Percentiles rank a stretch among this genome's conserved stretches.
Evolutionary conservation across 2,888 invertebrate genomes (phyloP).

Genomic region (Sminthurinus aureus): DNA sequence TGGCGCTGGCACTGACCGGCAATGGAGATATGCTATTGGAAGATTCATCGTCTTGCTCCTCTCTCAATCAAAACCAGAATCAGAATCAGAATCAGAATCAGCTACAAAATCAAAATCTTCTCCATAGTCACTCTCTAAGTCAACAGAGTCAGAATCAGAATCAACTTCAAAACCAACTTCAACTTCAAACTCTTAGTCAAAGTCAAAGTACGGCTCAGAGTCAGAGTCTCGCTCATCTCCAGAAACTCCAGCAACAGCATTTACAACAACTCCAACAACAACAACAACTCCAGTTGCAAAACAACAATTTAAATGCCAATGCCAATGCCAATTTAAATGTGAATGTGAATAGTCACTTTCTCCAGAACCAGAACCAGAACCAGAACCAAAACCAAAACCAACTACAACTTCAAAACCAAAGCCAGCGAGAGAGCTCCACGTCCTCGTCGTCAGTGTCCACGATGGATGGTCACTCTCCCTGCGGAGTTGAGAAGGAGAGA

Average conservation of each 20-base stretch:
- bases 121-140: background rate
- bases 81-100: background rate
- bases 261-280: background rate
- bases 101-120: background rate
- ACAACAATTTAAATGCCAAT: background rate
- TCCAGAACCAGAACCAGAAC: background rate
- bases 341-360: background rate
- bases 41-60: conserved; percentile 10
- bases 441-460: conserved; percentile 28
- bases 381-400: background rate
- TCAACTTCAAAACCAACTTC: background rate
- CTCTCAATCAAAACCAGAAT: background rate
- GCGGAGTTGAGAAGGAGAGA: background rate
- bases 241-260: conserved; percentile 1
- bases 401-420: conserved; percentile 8
- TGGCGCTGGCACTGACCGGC: conserved; percentile 30
- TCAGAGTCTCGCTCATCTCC: conserved; percentile 13
- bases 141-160: background rate
- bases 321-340: background rate
- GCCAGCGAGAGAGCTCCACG: conserved; percentile 20
- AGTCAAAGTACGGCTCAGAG: background rate
- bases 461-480: conserved; percentile 30
- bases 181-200: background rate
- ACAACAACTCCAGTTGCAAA: background rate
- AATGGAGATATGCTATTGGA: conserved; percentile 41